Conservation (phyloP, 2,888 invertebrate genomes). For the Serrognathus titanus region DNA sequence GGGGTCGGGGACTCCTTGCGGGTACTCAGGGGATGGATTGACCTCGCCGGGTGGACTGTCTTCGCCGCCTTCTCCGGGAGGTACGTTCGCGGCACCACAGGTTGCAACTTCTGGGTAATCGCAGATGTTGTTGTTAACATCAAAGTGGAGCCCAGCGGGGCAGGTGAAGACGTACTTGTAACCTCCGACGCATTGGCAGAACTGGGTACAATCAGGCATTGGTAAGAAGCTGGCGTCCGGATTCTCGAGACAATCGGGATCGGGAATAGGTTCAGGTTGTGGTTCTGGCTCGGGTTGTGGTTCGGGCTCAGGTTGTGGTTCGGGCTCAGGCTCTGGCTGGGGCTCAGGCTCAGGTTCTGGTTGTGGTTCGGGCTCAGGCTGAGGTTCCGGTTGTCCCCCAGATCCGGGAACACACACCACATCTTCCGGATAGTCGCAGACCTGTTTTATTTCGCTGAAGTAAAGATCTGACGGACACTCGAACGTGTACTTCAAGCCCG, state of each 20-base stretch:
- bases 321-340: conserved; percentile 43
- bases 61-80: background rate
- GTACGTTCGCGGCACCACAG: conserved; percentile 9
- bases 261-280: conserved; percentile 17
- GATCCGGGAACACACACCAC: conserved; percentile 17
- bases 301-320: conserved; percentile 43
- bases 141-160: conserved; percentile 14
- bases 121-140: background rate
- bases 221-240: background rate
- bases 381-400: conserved; percentile 40
- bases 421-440: conserved; percentile 22
- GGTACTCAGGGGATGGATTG: too few relatives aligned
- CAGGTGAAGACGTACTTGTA: conserved; percentile 1
- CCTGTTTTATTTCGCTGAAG: conserved; percentile 6
- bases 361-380: conserved; percentile 38
- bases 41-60: conserved; percentile 1
- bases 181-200: conserved; percentile 11
- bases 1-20: conserved; percentile 32
- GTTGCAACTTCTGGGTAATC: conserved; percentile 25
- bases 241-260: background rate
- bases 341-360: too few relatives aligned
- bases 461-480: conserved; percentile 9
- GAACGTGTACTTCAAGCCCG: background rate
- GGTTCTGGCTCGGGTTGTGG: conserved; percentile 50
- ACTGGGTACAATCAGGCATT: conserved; percentile 2